Conservation (phyloP, 2,797 vertebrate species). For the Thamnophis elegans region DNA sequence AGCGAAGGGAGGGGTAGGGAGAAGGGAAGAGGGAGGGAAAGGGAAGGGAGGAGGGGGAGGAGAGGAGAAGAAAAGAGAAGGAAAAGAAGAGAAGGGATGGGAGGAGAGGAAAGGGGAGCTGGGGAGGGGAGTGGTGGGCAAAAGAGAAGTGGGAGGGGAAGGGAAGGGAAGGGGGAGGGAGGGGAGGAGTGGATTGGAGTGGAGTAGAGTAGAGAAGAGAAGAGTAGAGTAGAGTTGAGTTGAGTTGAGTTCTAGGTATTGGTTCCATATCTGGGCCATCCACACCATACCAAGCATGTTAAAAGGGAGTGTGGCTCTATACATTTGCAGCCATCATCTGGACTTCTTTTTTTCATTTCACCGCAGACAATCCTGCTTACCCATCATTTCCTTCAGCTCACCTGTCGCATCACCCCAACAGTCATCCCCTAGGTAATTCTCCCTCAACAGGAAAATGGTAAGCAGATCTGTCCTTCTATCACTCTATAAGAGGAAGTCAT, state of each 20-base stretch:
- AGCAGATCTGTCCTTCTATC: neutral
- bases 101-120: accelerated
- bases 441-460: neutral
- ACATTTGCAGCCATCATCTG: neutral
- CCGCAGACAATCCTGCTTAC: neutral
- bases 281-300: neutral
- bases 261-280: neutral
- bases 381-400: neutral
- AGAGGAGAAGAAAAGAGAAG: too few relatives aligned
- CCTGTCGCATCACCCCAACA: neutral
- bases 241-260: neutral
- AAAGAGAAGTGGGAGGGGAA: too few relatives aligned
- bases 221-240: neutral
- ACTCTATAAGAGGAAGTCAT: neutral
- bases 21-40: neutral
- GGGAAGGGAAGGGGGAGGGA: too few relatives aligned
- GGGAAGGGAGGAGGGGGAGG: too few relatives aligned
- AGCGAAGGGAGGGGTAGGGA: neutral
- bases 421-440: neutral
- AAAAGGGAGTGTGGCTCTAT: neutral
- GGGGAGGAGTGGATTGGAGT: too few relatives aligned
- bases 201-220: too few relatives aligned
- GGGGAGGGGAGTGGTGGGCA: too few relatives aligned
- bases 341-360: neutral
- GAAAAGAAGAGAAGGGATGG: too few relatives aligned